A percentile compares a stretch with the other conserved stretches of the same genome.
phyloP scores from a whole-genome alignment of 2,888 invertebrate genomes.

The Tenthredo scrophulariae region DNA sequence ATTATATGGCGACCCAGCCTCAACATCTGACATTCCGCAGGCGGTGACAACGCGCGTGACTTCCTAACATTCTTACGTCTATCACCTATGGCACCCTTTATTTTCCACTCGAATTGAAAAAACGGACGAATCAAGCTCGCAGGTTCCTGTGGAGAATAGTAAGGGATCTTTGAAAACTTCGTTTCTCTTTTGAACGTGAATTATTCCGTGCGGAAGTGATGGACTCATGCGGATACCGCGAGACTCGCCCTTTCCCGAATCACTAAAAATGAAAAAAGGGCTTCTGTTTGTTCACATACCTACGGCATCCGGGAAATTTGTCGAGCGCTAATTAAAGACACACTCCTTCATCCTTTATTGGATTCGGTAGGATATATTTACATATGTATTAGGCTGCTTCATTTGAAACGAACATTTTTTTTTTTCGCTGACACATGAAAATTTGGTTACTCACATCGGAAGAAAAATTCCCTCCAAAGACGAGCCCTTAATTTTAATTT shows the following conservation, averaged over 20 bases:
- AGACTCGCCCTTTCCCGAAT: background rate
- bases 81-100: conserved; percentile 25
- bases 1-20: background rate
- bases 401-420: no score
- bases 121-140: conserved; percentile 24
- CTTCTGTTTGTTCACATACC: background rate
- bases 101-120: conserved; percentile 9
- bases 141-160: background rate
- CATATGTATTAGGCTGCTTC: no score
- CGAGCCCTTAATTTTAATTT: no score
- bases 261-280: background rate
- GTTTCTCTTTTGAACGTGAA: background rate
- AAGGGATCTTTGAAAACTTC: background rate
- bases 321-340: conserved; percentile 23
- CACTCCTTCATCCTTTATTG: background rate
- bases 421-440: no score
- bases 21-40: background rate
- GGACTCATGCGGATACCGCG: background rate
- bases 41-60: conserved; percentile 36
- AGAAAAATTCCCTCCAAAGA: no score
- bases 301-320: background rate
- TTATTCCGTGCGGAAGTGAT: conserved; percentile 8
- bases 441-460: no score
- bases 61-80: conserved; percentile 11
- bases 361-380: background rate